Evolutionary conservation across 2,888 invertebrate species (phyloP), one percentile per base, ranked within the genome.

Genomic region (Cancer borealis): DNA sequence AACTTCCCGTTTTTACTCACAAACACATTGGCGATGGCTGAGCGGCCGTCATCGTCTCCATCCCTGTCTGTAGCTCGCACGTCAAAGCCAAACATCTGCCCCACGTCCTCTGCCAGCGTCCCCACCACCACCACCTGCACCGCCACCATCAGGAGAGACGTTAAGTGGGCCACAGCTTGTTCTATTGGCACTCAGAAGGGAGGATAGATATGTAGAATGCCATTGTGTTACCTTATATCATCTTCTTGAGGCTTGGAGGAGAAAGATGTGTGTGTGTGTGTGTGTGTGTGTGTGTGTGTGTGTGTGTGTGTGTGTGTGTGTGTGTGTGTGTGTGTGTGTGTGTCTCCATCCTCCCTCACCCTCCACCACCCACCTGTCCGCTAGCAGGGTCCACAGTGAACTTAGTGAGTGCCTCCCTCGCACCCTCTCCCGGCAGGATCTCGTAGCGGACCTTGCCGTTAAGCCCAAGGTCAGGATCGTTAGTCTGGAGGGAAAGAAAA

Each of bases 21-120:
- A 96, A 98, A 98, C 95, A 98, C 98, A 96, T 98, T 98, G 92
- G 98, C 98, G 96, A 98, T 98, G 91, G 98, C 98, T 12, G 98
- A 98, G 95, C 97, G 97, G 1, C 98, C 98, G 96, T 98, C 98
- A 96, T 98, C 98, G 88, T 98, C 98, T 0, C 98, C 98, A 46
- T 97, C 97, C 94, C 98, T 97, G 96, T 98, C 98, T 0, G 98
- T 98, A 14, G 98, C 98, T 96, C 98, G 98, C 14, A 98, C 98
- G 96, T 98, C 98, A 96, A 98, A 98, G 0, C 98, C 98, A 96
- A 98, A 98, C 87, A 98, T 98, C 95, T 97, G 97, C 0, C 98
- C 98, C 30, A 98, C 98, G 96, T 98, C 98, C 92, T 97, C 97
- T 0, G 97, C 97, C 94, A 98, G 97, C 84, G 97, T 97, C 0